These are phyloP conservation scores for Tetrapedia diversipes DNA, from an alignment of 2,888 invertebrate species.

Conservation along the genomic window DNA sequence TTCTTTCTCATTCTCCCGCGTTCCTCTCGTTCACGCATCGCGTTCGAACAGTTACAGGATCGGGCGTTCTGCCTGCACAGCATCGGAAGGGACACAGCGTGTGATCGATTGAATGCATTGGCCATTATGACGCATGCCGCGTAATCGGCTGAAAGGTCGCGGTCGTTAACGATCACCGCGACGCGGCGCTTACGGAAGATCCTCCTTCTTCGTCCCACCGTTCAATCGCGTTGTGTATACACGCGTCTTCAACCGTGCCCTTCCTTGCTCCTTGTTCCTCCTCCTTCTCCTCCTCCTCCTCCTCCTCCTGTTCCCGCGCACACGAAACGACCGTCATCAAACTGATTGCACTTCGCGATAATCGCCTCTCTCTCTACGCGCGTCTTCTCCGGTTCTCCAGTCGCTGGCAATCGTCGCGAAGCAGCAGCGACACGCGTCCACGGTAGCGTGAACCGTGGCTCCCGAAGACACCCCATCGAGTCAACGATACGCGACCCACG, in stretches of 20 bases:
- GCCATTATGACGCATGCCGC: slow-evolving; percentile 50
- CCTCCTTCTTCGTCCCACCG: neutral
- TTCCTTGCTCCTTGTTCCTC: neutral
- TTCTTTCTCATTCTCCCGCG: slow-evolving; percentile 57
- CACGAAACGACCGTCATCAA: slow-evolving; percentile 22
- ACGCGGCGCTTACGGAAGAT: slow-evolving; percentile 9
- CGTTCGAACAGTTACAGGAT: slow-evolving; percentile 16
- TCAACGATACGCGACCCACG: slow-evolving; percentile 1
- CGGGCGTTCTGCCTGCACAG: neutral
- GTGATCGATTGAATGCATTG: slow-evolving; percentile 58
- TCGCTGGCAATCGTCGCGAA: slow-evolving; percentile 11
- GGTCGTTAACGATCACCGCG: slow-evolving; percentile 50
- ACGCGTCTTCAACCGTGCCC: too few species aligned
- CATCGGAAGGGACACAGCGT: slow-evolving; percentile 39
- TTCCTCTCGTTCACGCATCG: slow-evolving; percentile 46
- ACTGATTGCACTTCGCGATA: slow-evolving; percentile 56
- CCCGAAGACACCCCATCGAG: slow-evolving; percentile 9
- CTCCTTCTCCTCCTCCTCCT: neutral
- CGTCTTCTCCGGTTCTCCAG: neutral
- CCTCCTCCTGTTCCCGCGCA: neutral
- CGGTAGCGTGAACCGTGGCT: neutral
- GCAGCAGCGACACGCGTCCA: slow-evolving; percentile 2
- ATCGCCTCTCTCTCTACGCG: slow-evolving; percentile 2
- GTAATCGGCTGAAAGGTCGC: slow-evolving; percentile 47
- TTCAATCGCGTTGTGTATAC: neutral